Evolutionary conservation across 2,113 vertebrate genomes (phyloP), one percentile per base, ranked within the genome.

Genomic region (Calidris pugnax): DNA sequence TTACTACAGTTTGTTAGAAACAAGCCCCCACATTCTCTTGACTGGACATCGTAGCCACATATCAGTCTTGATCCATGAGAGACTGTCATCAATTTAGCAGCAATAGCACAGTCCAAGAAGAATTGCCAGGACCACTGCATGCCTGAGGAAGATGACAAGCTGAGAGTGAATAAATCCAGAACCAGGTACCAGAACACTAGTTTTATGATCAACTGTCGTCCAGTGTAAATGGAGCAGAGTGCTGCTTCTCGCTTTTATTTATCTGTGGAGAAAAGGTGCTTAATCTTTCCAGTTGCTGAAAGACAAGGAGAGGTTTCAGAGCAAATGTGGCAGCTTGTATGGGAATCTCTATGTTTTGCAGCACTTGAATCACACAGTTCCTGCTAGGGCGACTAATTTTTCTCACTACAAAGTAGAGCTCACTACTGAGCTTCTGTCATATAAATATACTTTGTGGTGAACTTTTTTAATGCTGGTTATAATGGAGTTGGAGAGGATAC

Each of bases 151-250:
- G 66, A 78, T 93, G 96, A 96, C 91, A 89, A 85, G 86, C 48
- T 69, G 60, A 60, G 68, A 93, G 90, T 94, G 85, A 97, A 95
- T 90, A 93, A 94, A 97, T 94, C 83, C 94, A 89, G 86, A 91
- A 91, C 28, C 57, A 76, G 80, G 77, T 87, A 93, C 35, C 89
- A 95, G 92, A 95, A 90, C 94, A 95, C 27, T 90, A 76, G 80
- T 75, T 95, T 92, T 92, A 93, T 90, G 89, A 95, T 84, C 84
- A 89, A 78, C 84, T 95, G 77, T 89, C 62, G 94, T 60, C 64
- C 67, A 82, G 73, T 83, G 45, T 89, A 92, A 97, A 92, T 91
- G 77, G 64, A 89, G 79, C 32, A 66, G 30, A 92, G 62, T 76
- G 48, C 11, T 76, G 4, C 68, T 80, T 73, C 83, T 87, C 0